Evolutionary conservation across 2,888 invertebrate species (phyloP), one percentile per base, ranked within the genome.

Genomic region (Lepidochitona cinerea): DNA sequence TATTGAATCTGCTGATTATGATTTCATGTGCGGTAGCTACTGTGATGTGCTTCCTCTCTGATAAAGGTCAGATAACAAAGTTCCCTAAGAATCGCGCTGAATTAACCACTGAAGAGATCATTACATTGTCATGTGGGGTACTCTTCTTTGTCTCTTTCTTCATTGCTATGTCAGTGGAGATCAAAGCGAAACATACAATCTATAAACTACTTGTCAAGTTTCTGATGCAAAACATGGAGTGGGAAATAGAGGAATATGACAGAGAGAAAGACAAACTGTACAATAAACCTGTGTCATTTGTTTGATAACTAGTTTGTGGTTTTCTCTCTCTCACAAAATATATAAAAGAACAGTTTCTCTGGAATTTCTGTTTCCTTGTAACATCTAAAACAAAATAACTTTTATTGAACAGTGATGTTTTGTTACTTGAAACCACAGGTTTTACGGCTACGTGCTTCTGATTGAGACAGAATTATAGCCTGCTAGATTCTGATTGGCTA

Each of bases 131-230:
- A 3, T 92, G 92, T 79, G 92, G 92, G 0, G 91, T 92, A 14
- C 86, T 92, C 67, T 93, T 93, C 85, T 92, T 93, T 79, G 89
- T 92, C 41, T 92, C 92, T 12, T 93, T 93, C 81, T 92, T 93
- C 82, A 88, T 92, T 33, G 92, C 93, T 68, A 92, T 93, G 89
- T 92, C 92, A 75, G 92, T 92, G 26, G 92, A 92, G 86, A 92
- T 92, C 53, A 92, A 92, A 83, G 92, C 92, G 5, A 85, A 89
- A 35, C 89, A 91, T 79, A 92, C 92, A 0, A 81, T 92, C 29
- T 92, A 92, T 80, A 89, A 91, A 75, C 87, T 92, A 64, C 85
- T 91, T 75, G 84, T 89, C 73, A 90, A 90, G 74, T 92, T 89
- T 66, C 80, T 89, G 52, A 84, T 81, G 71, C 87, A 87, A 70